Evolutionary conservation across 2,888 invertebrate genomes (phyloP).

Genomic region (Aphidius colemani): DNA sequence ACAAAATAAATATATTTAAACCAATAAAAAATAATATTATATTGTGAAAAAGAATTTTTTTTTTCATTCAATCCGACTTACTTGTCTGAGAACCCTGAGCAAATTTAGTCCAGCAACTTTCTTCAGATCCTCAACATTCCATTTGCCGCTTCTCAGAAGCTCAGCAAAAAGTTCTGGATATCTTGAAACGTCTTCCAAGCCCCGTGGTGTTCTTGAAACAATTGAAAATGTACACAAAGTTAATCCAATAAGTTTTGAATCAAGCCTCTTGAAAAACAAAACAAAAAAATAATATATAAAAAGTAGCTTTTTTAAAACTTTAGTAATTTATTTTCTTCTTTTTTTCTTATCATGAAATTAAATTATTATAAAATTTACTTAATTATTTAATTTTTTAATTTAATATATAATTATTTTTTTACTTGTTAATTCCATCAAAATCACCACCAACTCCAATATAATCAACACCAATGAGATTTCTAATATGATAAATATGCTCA

Average conservation of each 20-base stretch:
- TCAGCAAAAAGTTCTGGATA: constrained; percentile 73
- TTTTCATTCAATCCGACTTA: constrained; percentile 31
- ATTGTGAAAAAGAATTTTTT: constrained; percentile 1
- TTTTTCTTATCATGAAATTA: not conserved
- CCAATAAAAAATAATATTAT: not conserved
- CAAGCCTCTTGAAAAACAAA: too few relatives aligned
- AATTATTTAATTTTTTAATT: not conserved
- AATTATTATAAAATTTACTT: not conserved
- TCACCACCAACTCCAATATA: constrained; percentile 69
- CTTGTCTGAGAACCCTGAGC: constrained; percentile 65
- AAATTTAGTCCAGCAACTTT: constrained; percentile 71
- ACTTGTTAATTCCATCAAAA: constrained; percentile 70
- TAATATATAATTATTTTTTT: constrained; percentile 28
- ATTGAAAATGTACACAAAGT: constrained; percentile 21
- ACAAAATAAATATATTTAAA: constrained; percentile 14
- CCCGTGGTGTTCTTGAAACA: constrained; percentile 74
- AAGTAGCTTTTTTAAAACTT: not conserved
- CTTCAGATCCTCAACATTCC: constrained; percentile 68
- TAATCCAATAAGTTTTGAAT: not conserved
- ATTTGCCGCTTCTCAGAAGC: constrained; percentile 67
- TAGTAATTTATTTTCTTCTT: not conserved
- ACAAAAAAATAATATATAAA: too few relatives aligned
- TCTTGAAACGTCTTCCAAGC: constrained; percentile 74
- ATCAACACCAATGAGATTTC: constrained; percentile 67
- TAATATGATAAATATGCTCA: constrained; percentile 69